A percentile compares a stretch with the other conserved stretches of the same genome.
These are phyloP conservation scores for Coregonus sp. DNA, from an alignment of 2,797 vertebrate genomes.

Conservation along the genomic window DNA sequence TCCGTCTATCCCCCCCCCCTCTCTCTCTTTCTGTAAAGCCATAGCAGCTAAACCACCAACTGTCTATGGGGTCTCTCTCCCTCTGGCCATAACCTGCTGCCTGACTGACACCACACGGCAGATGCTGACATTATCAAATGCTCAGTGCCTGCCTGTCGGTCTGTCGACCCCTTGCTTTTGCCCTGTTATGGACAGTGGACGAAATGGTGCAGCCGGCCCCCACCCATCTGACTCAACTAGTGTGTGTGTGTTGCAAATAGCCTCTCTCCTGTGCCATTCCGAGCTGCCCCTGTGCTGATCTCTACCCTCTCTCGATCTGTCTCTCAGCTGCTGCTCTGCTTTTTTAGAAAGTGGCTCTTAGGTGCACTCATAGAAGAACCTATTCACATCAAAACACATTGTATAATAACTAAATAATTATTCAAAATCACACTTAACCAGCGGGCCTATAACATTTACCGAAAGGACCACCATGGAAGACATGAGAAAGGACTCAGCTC, in stretches of 20 bases:
- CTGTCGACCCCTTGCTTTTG: conserved; percentile 78
- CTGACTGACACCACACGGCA: conserved; percentile 94
- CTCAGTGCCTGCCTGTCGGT: conserved; percentile 80
- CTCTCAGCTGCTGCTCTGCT: conserved; percentile 65
- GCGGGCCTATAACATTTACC: neutral
- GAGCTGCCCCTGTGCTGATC: conserved; percentile 79
- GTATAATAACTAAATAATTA: neutral
- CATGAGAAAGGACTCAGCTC: neutral
- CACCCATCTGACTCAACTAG: conserved; percentile 72
- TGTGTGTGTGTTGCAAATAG: conserved; percentile 88
- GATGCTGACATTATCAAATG: conserved; percentile 99
- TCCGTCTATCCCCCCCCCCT: neutral
- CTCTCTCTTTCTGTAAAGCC: neutral
- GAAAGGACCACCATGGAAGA: neutral
- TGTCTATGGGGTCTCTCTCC: conserved; percentile 33
- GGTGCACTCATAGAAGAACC: neutral
- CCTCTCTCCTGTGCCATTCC: conserved; percentile 81
- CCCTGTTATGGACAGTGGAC: conserved; percentile 95
- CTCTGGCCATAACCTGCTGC: conserved; percentile 60
- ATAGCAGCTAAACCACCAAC: neutral
- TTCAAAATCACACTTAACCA: neutral
- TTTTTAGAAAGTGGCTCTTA: conserved; percentile 45
- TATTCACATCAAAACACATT: neutral
- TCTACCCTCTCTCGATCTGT: conserved; percentile 66
- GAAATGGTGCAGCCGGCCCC: conserved; percentile 80